A percentile compares a stretch with the other conserved stretches of the same genome.
These are phyloP conservation scores for Acridotheres tristis DNA, from an alignment of 2,797 vertebrate species.

Conservation along the genomic window DNA sequence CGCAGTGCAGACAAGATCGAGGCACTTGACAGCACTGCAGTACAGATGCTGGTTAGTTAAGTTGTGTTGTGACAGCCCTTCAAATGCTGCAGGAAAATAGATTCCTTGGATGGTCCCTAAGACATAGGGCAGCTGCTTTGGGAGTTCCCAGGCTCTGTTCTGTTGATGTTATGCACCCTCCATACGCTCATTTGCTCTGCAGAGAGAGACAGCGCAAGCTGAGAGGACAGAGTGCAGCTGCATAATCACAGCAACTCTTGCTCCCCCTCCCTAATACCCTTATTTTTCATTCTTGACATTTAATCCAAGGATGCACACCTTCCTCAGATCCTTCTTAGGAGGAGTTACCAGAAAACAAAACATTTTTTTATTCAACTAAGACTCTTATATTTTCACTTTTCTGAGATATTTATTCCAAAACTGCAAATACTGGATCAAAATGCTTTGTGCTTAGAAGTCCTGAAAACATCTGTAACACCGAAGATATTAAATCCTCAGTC, in stretches of 20 bases:
- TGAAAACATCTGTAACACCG: background rate
- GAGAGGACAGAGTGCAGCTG: background rate
- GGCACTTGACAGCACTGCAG: background rate
- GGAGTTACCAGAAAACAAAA: background rate
- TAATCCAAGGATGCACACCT: background rate
- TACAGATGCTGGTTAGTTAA: background rate
- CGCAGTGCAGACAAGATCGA: background rate
- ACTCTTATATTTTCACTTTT: background rate
- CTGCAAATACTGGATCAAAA: background rate
- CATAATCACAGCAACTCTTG: background rate
- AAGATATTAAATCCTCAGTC: background rate
- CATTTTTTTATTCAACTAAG: background rate
- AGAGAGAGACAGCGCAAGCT: background rate
- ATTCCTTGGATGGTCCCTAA: background rate
- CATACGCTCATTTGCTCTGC: accelerated
- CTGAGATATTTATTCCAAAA: background rate
- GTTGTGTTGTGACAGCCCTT: background rate
- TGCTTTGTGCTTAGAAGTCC: background rate
- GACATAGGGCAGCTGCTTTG: background rate
- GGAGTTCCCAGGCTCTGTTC: background rate
- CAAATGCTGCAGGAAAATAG: background rate
- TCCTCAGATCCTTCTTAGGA: background rate
- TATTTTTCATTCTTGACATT: constrained; percentile 38
- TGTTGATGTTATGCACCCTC: background rate
- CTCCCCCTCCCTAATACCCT: background rate